Percentiles rank a stretch among this genome's conserved stretches.
phyloP scores from a whole-genome alignment of 2,113 vertebrate species.

The Diadophis punctatus region DNA sequence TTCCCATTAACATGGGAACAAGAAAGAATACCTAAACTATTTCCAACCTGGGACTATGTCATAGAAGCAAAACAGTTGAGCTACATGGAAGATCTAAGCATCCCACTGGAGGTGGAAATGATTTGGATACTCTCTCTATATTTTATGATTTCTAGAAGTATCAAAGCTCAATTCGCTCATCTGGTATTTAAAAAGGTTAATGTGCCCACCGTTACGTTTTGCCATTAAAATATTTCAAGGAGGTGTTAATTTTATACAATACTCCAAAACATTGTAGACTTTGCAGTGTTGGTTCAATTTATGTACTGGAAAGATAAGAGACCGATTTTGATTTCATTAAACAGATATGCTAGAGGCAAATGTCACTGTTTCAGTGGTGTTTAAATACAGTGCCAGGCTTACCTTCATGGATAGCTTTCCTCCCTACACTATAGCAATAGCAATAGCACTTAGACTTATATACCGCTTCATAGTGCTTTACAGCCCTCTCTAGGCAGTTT shows the following conservation, averaged over 20 bases:
- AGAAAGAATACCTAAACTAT: not conserved
- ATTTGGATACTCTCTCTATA: not conserved
- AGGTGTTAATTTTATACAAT: not conserved
- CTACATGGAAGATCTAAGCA: not conserved
- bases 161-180: not conserved
- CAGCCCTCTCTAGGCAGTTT: too few relatives aligned
- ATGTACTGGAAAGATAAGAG: constrained; percentile 19
- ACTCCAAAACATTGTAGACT: constrained; percentile 21
- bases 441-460: too few relatives aligned
- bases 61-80: not conserved
- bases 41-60: not conserved
- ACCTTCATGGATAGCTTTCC: constrained; percentile 46
- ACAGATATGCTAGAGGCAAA: constrained; percentile 36
- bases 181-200: not conserved
- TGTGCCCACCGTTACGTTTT: not conserved
- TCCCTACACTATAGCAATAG: constrained; percentile 25
- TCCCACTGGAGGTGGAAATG: not conserved
- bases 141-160: not conserved
- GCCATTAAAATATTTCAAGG: not conserved
- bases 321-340: constrained; percentile 43
- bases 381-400: constrained; percentile 36
- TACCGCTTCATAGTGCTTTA: too few relatives aligned
- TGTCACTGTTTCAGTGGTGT: constrained; percentile 41
- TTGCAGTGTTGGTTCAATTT: constrained; percentile 34
- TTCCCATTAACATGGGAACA: not conserved